Conservation (phyloP, 2,113 vertebrate genomes). For the Bucco capensis region DNA sequence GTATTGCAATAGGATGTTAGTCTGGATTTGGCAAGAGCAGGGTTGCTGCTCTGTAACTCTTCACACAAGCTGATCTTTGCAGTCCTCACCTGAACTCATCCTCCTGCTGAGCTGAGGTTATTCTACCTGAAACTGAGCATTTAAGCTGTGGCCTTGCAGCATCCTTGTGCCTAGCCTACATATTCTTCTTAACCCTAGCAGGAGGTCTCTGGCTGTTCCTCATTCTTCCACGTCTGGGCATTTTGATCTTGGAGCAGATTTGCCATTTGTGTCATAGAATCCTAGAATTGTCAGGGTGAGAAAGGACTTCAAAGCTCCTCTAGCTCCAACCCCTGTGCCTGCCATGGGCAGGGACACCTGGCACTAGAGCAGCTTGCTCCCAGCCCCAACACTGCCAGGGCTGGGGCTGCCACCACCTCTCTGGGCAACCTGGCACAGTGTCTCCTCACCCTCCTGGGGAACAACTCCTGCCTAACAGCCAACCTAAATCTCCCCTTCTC, state of each 20-base stretch:
- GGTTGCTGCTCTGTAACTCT: not conserved
- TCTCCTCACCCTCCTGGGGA: too few species aligned
- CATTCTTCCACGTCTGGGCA: not conserved
- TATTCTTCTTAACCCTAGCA: not conserved
- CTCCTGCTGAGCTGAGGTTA: not conserved
- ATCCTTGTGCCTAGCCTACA: not conserved
- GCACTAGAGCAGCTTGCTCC: too few species aligned
- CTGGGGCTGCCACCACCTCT: too few species aligned
- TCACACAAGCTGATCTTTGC: not conserved
- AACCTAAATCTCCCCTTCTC: too few species aligned
- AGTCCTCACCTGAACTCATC: not conserved
- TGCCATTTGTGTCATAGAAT: slow-evolving; percentile 30
- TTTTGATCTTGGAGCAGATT: slow-evolving; percentile 1
- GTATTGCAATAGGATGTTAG: slow-evolving; percentile 18
- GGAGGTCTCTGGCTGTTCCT: not conserved
- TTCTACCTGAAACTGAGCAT: not conserved
- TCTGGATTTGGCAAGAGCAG: not conserved
- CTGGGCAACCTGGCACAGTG: too few species aligned
- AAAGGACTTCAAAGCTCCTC: too few species aligned
- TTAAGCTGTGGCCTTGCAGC: not conserved
- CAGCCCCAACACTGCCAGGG: too few species aligned
- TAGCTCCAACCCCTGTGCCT: too few species aligned
- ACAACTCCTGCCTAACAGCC: too few species aligned
- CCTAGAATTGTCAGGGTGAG: too few species aligned
- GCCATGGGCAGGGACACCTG: too few species aligned